A percentile compares a stretch with the other conserved stretches of the same genome.
Evolutionary conservation across 2,888 invertebrate genomes (phyloP).

Genomic region (Nomada fucata): DNA sequence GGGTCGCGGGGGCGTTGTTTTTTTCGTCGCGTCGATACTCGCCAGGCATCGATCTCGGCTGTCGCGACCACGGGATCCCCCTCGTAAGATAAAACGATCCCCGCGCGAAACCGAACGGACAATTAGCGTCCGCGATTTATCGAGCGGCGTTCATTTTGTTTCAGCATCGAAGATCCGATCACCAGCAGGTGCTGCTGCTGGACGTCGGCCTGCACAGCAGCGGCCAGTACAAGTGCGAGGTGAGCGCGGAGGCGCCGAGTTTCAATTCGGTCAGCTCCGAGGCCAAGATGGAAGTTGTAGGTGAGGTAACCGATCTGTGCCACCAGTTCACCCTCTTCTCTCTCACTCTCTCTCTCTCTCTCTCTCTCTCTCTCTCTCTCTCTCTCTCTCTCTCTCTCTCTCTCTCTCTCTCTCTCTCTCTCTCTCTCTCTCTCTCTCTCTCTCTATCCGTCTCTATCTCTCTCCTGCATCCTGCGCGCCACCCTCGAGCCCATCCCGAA

Average conservation of each 20-base stretch:
- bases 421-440: not conserved
- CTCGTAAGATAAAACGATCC: constrained; percentile 16
- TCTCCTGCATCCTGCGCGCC: not conserved
- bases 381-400: not conserved
- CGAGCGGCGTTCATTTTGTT: constrained; percentile 52
- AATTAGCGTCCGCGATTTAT: not conserved
- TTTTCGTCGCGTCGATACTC: constrained; percentile 1
- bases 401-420: not conserved
- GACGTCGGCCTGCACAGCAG: constrained; percentile 82
- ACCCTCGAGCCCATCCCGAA: not conserved
- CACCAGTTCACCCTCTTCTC: constrained; percentile 13
- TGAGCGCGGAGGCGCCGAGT: constrained; percentile 85
- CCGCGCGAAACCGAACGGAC: not conserved
- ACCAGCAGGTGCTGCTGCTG: constrained; percentile 80
- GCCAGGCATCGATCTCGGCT: constrained; percentile 23
- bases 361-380: not conserved
- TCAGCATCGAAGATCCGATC: constrained; percentile 82
- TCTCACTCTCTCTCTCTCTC: not conserved
- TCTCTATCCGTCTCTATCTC: not conserved
- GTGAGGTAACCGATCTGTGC: constrained; percentile 79
- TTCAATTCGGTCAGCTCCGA: constrained; percentile 84
- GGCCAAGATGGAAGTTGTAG: constrained; percentile 85
- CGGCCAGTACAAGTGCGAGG: constrained; percentile 85
- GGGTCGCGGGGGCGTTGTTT: too few relatives aligned
- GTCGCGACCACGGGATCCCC: constrained; percentile 5